Conservation (phyloP, 2,113 vertebrate genomes). For the Terrapene triunguis region DNA sequence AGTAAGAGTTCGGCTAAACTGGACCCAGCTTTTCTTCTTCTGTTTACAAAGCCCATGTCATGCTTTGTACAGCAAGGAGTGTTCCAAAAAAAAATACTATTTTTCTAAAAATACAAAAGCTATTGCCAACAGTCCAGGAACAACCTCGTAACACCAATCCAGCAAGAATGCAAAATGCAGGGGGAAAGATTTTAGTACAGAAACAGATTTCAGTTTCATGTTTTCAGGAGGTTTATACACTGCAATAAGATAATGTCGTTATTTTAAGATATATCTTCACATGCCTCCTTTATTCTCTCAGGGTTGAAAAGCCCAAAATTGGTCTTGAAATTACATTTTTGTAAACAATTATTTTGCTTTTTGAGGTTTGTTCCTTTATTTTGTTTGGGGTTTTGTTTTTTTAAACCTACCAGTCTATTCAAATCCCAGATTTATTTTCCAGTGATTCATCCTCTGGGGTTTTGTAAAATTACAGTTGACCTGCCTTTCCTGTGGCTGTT, state of each 20-base stretch:
- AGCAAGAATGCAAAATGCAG: conserved; percentile 50
- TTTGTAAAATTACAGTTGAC: conserved; percentile 52
- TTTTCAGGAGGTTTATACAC: conserved; percentile 47
- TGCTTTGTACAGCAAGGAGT: background rate
- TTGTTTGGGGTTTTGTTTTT: conserved; percentile 13
- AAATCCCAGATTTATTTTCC: background rate
- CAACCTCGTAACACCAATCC: conserved; percentile 24
- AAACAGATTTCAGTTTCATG: conserved; percentile 9
- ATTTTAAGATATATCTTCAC: background rate
- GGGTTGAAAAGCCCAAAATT: conserved; percentile 36
- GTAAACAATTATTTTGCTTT: conserved; percentile 28
- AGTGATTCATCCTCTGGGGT: conserved; percentile 44
- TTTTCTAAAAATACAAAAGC: conserved; percentile 18
- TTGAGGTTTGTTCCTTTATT: background rate
- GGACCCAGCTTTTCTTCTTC: background rate
- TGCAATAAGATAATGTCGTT: conserved; percentile 25
- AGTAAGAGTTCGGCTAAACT: background rate
- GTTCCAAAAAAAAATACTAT: conserved; percentile 6
- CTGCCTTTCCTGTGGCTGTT: conserved; percentile 9
- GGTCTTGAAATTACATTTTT: conserved; percentile 56
- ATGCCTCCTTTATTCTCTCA: conserved; percentile 50
- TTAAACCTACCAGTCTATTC: conserved; percentile 37
- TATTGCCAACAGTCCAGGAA: conserved; percentile 18
- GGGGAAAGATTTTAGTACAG: conserved; percentile 52
- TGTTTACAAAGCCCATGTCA: background rate